phyloP scores from a whole-genome alignment of 2,888 invertebrate species.

The Caradrina kadenii region DNA sequence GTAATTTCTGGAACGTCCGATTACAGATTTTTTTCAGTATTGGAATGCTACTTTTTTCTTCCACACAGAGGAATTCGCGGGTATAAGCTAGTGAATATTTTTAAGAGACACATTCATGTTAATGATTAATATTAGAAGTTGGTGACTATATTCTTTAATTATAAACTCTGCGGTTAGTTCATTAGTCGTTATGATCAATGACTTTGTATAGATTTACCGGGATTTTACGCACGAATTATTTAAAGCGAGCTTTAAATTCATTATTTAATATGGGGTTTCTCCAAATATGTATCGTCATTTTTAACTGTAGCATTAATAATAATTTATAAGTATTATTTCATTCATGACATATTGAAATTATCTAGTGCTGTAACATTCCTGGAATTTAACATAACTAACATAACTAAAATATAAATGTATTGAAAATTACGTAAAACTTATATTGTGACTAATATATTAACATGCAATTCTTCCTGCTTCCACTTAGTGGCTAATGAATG shows the following conservation, averaged over 20 bases:
- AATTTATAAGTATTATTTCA: not conserved
- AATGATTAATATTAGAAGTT: slow-evolving; percentile 5
- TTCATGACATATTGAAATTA: not conserved
- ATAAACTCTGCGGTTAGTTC: slow-evolving; percentile 18
- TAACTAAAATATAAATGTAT: slow-evolving; percentile 26
- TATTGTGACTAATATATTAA: slow-evolving; percentile 67
- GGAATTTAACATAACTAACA: not conserved
- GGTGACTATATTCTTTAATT: not conserved
- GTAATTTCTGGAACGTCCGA: no score
- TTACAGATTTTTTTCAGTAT: no score
- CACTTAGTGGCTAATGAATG: slow-evolving; percentile 64
- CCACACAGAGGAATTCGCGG: no score
- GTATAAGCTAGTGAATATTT: not conserved
- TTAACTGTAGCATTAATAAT: not conserved
- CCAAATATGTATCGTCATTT: not conserved
- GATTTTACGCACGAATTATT: not conserved
- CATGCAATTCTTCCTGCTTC: slow-evolving; percentile 66
- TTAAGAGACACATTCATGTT: not conserved
- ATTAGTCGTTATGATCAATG: not conserved
- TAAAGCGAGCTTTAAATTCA: no score
- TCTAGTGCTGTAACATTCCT: not conserved
- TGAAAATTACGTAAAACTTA: slow-evolving; percentile 35
- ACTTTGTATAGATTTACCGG: not conserved
- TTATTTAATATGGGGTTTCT: not conserved
- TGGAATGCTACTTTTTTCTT: no score